A percentile compares a stretch with the other conserved stretches of the same genome.
Evolutionary conservation across 2,888 invertebrate species (phyloP).

Genomic region (Calameuta pallipes): DNA sequence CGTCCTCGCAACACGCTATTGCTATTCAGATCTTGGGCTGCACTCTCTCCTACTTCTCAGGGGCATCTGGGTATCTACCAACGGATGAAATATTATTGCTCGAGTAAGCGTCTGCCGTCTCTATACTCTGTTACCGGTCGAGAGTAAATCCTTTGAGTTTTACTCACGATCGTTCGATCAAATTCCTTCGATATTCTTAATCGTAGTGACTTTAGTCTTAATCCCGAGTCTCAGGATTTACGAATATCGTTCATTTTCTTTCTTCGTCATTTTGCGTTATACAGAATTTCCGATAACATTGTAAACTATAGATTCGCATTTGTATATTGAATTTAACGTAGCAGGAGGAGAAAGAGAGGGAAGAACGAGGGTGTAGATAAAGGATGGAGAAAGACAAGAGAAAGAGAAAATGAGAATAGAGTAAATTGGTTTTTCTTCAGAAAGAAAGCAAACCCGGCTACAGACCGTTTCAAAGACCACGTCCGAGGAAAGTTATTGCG

Average conservation of each 20-base stretch:
- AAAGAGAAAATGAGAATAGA: not conserved
- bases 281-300: not conserved
- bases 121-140: not conserved
- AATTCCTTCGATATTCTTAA: not conserved
- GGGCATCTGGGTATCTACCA: not conserved
- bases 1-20: not conserved
- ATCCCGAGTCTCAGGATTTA: not conserved
- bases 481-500: not conserved
- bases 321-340: not conserved
- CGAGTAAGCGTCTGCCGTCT: not conserved
- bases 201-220: not conserved
- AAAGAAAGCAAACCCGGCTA: too few relatives aligned
- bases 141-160: not conserved
- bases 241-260: not conserved
- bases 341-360: not conserved
- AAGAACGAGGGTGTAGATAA: too few relatives aligned
- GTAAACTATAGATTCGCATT: not conserved
- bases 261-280: not conserved
- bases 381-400: not conserved
- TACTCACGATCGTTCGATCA: not conserved
- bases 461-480: too few relatives aligned
- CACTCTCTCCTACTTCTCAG: not conserved
- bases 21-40: not conserved
- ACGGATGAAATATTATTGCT: not conserved
- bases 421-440: not conserved